Percentiles rank a stretch among this genome's conserved stretches.
Evolutionary conservation across 2,113 vertebrate genomes (phyloP).

Genomic region (Camelus dromedarius): DNA sequence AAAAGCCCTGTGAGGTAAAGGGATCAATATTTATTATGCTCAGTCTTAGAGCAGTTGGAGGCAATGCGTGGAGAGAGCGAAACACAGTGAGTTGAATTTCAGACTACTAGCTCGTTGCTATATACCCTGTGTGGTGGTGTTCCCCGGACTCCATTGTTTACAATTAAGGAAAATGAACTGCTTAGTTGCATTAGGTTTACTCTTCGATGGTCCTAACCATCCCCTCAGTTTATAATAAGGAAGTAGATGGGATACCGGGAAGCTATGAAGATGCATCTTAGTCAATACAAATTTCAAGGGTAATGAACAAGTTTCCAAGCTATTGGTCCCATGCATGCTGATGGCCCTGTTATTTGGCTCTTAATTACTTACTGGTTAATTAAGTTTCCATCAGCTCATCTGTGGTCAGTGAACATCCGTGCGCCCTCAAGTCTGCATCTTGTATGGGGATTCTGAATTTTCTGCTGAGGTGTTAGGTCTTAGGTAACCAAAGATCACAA

Average conservation of each 20-base stretch:
- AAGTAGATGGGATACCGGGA: background rate
- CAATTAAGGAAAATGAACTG: constrained; percentile 18
- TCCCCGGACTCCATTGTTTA: background rate
- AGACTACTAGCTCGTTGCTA: background rate
- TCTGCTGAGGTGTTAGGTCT: background rate
- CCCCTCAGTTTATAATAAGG: background rate
- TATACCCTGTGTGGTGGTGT: background rate
- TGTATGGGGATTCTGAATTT: background rate
- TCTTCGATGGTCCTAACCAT: constrained; percentile 32
- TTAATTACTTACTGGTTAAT: constrained; percentile 47
- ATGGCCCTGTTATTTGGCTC: background rate
- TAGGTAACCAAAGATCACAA: background rate
- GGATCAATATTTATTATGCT: constrained; percentile 70
- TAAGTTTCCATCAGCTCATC: background rate
- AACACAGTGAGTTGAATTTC: background rate
- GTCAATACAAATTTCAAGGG: background rate
- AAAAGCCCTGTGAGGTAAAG: constrained; percentile 48
- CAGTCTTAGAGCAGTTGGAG: constrained; percentile 23
- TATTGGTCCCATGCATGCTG: background rate
- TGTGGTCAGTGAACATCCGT: background rate
- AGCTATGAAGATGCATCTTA: background rate
- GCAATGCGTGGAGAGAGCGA: background rate
- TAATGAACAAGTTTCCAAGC: constrained; percentile 8
- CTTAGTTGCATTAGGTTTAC: constrained; percentile 57
- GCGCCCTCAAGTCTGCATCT: background rate